Base-by-base conservation (phyloP, 1,140 invertebrate genomes). In the Drosophila lowei region DNA sequence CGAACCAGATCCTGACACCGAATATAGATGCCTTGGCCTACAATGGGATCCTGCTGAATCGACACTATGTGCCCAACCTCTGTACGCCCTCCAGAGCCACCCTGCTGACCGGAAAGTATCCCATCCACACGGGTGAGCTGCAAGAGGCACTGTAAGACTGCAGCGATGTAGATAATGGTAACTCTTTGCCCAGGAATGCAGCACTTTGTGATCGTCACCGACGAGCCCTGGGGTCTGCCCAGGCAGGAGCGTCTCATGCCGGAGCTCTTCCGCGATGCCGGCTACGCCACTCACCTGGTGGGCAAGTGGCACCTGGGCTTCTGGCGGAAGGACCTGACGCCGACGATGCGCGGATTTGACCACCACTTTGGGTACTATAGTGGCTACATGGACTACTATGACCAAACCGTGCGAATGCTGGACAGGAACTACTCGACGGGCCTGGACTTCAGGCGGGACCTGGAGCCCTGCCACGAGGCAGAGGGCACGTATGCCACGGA, bases 221-320 rank as follows among this genome's bases (percentile, higher is more conserved):
- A 94, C 9, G 94, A 96, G 77, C 94, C 96, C 0, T 94, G 95
- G 80, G 96, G 96, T 13, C 90, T 98, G 11, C 95, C 96, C 0
- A 74, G 96, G 4, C 92, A 93, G 6, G 94, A 96, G 84, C 95
- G 94, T 79, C 83, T 97, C 7, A 90, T 98, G 61, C 95, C 97
- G 0, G 92, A 97, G 91, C 94, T 95, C 77, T 92, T 98, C 16
- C 94, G 94, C 77, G 93, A 95, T 30, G 89, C 94, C 0, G 97
- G 97, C 0, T 99, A 98, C 9, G 44, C 92, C 3, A 97, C 96
- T 0, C 95, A 97, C 90, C 93, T 96, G 30, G 93, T 98, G 25
- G 97, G 97, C 21, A 98, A 99, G 92, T 98, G 97, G 97, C 97
- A 98, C 83, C 92, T 97, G 56, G 97, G 97, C 6, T 95, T 93